Evolutionary conservation across 64 coral and sea anemone genomes (phyloP).

Genomic region (Montipora sp.): DNA sequence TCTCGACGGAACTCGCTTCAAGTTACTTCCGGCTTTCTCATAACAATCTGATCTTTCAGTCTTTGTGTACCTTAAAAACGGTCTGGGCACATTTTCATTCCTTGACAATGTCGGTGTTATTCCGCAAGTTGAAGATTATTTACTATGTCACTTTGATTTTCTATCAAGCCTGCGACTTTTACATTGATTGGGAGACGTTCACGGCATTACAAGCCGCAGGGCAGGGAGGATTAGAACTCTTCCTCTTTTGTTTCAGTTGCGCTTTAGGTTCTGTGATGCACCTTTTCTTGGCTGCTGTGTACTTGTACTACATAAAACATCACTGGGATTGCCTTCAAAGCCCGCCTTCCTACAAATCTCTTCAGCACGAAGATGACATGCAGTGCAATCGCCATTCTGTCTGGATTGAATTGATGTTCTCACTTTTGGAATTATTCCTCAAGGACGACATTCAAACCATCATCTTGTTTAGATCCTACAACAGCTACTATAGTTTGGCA

Average conservation of each 20-base stretch:
- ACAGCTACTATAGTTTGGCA: not conserved
- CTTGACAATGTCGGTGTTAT: not conserved
- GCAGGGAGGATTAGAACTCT: no score
- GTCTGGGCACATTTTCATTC: no score
- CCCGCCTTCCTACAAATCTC: not conserved
- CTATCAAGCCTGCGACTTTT: not conserved
- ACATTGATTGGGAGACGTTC: not conserved
- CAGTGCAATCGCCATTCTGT: not conserved
- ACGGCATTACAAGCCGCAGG: not conserved
- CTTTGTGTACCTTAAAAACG: no score
- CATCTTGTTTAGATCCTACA: not conserved
- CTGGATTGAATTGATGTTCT: not conserved
- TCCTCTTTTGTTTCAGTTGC: not conserved
- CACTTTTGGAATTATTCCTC: constrained; percentile 6
- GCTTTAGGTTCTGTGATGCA: not conserved
- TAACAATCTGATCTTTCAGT: no score
- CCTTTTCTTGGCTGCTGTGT: not conserved
- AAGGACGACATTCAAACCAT: not conserved
- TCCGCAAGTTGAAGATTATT: not conserved
- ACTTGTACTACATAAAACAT: not conserved
- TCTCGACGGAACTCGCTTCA: no score
- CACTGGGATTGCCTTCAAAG: not conserved
- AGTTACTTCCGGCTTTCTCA: no score
- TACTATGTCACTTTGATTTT: not conserved
- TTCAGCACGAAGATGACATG: not conserved